These are phyloP conservation scores for Hydrotaea diabolus DNA, from an alignment of 2,888 invertebrate species.

Conservation along the genomic window DNA sequence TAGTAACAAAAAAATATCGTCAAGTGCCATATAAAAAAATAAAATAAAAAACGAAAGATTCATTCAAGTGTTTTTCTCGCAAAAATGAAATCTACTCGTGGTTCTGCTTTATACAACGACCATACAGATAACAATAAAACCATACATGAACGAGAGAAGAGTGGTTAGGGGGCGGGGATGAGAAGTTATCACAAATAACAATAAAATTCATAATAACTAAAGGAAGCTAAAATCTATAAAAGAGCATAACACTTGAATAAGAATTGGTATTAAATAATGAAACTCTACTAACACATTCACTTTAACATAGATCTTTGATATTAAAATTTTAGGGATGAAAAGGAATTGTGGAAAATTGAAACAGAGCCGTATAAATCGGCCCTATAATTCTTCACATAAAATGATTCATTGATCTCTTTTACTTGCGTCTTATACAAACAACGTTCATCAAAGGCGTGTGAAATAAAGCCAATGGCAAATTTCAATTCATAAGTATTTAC, in stretches of 20 bases:
- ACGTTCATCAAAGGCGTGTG: too few relatives aligned
- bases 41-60: neutral
- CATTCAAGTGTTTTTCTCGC: neutral
- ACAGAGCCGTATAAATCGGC: too few relatives aligned
- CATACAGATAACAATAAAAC: neutral
- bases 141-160: too few relatives aligned
- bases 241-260: conserved; percentile 43
- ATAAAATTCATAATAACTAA: conserved; percentile 44
- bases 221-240: conserved; percentile 43
- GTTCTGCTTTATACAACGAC: neutral
- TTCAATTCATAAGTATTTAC: too few relatives aligned
- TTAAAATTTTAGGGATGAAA: conserved; percentile 32
- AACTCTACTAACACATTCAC: neutral
- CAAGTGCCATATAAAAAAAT: neutral
- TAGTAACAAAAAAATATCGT: neutral
- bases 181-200: conserved; percentile 42
- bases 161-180: neutral
- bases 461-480: too few relatives aligned
- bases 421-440: too few relatives aligned
- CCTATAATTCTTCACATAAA: too few relatives aligned
- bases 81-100: neutral
- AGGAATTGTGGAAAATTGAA: neutral
- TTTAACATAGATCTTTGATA: neutral
- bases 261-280: conserved; percentile 27
- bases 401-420: too few relatives aligned